A percentile compares a stretch with the other conserved stretches of the same genome.
Conservation (phyloP, 1,140 invertebrate species). For the Camponotus vicinus region DNA sequence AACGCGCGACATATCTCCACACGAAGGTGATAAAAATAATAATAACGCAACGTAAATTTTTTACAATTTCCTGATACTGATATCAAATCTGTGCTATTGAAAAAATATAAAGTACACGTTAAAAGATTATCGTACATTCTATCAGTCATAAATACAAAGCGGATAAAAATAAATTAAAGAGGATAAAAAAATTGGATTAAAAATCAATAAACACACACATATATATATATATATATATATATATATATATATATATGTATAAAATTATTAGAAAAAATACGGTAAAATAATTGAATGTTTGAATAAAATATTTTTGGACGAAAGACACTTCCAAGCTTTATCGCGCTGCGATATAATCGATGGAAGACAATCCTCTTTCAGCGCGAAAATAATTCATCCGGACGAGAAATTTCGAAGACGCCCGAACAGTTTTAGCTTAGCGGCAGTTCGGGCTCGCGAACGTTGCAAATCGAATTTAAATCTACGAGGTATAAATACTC, state of each 20-base stretch:
- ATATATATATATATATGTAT: too few species aligned
- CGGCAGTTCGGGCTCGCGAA: constrained; percentile 10
- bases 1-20: not conserved
- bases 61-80: not conserved
- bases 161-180: not conserved
- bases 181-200: not conserved
- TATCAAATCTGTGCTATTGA: not conserved
- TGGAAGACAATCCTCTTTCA: not conserved
- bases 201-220: too few species aligned
- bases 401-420: constrained; percentile 24
- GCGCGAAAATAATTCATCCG: constrained; percentile 14
- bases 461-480: constrained; percentile 62
- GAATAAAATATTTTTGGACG: constrained; percentile 2
- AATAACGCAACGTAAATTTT: not conserved
- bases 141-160: not conserved
- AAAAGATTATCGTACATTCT: constrained; percentile 4
- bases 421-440: constrained; percentile 38
- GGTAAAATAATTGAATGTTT: not conserved
- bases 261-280: not conserved
- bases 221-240: too few species aligned
- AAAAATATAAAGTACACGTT: not conserved
- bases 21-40: not conserved
- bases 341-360: not conserved
- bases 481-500: constrained; percentile 21
- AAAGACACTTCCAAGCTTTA: not conserved